Evolutionary conservation across 2,113 vertebrate species (phyloP).

Genomic region (Atrichornis clamosus): DNA sequence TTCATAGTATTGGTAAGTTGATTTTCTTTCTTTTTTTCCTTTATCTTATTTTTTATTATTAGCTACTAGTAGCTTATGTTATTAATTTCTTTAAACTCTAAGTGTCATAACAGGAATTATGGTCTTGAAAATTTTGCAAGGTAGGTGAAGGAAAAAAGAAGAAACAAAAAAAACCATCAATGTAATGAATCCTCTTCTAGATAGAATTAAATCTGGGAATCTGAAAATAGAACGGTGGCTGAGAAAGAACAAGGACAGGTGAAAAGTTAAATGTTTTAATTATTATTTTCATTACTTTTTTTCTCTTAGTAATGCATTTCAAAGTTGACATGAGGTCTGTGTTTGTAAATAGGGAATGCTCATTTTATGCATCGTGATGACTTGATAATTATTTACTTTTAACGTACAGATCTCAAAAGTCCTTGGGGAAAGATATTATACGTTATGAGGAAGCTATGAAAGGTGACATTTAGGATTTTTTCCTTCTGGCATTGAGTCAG

Average conservation of each 20-base stretch:
- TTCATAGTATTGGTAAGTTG: constrained; percentile 96
- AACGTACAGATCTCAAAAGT: background rate
- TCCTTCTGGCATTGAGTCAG: constrained; percentile 66
- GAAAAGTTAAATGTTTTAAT: background rate
- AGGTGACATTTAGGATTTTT: constrained; percentile 70
- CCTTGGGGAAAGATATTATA: background rate
- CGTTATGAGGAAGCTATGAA: background rate
- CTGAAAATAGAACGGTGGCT: background rate
- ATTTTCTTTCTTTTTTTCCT: background rate
- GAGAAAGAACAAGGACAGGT: background rate
- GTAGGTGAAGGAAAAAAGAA: background rate
- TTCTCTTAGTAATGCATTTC: background rate
- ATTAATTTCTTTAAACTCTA: background rate
- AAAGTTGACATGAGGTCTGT: background rate
- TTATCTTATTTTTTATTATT: background rate
- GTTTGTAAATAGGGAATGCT: background rate
- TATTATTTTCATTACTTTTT: background rate
- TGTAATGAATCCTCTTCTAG: background rate
- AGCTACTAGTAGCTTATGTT: background rate
- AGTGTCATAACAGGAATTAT: background rate
- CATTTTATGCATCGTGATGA: background rate
- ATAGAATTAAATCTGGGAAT: background rate
- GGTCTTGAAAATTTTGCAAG: background rate
- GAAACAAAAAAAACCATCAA: fast-evolving
- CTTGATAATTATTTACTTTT: background rate